Conservation (phyloP, 2,888 invertebrate species). For the Bugula neritina region DNA sequence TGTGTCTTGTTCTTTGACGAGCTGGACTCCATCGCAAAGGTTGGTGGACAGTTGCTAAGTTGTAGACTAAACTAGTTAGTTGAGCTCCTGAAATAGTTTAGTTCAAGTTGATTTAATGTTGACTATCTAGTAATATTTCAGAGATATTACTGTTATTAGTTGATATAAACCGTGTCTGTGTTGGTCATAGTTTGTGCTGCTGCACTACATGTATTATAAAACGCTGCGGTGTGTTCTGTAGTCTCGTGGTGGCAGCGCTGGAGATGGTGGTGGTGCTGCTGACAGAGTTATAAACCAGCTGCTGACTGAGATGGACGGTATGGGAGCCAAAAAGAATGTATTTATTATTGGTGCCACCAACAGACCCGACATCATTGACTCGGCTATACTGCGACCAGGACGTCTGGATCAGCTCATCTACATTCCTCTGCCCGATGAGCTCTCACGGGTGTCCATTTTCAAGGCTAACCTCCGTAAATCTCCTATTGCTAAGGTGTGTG, state of each 20-base stretch:
- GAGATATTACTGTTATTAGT: no score
- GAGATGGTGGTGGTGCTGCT: slow-evolving; percentile 96
- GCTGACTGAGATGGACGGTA: slow-evolving; percentile 99
- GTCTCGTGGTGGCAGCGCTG: slow-evolving; percentile 90
- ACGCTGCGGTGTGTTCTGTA: not conserved
- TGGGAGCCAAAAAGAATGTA: slow-evolving; percentile 99
- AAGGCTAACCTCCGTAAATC: slow-evolving; percentile 92
- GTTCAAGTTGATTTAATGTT: no score
- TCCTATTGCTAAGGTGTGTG: slow-evolving; percentile 72
- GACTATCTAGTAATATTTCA: no score
- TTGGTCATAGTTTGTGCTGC: no score
- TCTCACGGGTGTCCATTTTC: slow-evolving; percentile 91
- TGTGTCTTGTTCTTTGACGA: slow-evolving; percentile 99
- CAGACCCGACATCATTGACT: slow-evolving; percentile 93
- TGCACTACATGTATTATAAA: no score
- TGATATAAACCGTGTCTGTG: no score
- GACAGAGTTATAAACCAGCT: slow-evolving; percentile 99
- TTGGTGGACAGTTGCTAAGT: no score
- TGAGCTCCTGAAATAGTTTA: no score
- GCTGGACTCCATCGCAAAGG: slow-evolving; percentile 96
- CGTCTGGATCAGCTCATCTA: slow-evolving; percentile 98
- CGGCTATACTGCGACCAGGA: slow-evolving; percentile 95
- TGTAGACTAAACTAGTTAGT: no score
- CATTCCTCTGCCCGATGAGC: slow-evolving; percentile 98
- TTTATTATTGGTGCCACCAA: slow-evolving; percentile 97